A percentile compares a stretch with the other conserved stretches of the same genome.
phyloP scores from a whole-genome alignment of 2,113 vertebrate species.

The Ameiurus melas region DNA sequence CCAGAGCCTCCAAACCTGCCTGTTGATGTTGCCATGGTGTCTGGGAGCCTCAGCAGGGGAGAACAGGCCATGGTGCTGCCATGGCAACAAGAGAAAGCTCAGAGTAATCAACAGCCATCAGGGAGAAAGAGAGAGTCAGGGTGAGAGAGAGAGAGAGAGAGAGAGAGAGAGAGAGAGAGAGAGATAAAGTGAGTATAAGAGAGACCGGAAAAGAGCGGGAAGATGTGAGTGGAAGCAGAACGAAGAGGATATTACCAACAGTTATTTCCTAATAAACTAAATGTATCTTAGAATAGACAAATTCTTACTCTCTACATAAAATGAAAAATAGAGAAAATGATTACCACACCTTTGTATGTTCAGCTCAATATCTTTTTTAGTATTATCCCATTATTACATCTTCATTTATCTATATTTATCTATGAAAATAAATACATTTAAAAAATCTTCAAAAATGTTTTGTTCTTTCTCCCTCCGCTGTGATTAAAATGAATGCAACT shows the following conservation, averaged over 20 bases:
- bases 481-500: background rate
- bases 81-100: constrained; percentile 59
- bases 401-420: background rate
- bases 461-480: background rate
- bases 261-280: constrained; percentile 16
- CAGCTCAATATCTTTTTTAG: too few species aligned
- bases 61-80: constrained; percentile 53
- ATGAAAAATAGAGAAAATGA: background rate
- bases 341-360: background rate
- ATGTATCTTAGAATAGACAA: constrained; percentile 3
- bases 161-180: background rate
- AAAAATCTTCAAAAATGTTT: background rate
- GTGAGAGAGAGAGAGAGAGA: constrained; percentile 17
- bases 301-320: background rate
- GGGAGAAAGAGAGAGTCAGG: constrained; percentile 38
- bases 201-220: background rate
- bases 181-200: background rate
- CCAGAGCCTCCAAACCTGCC: constrained; percentile 49
- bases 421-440: background rate
- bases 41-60: constrained; percentile 55
- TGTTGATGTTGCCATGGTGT: constrained; percentile 59
- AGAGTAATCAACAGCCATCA: constrained; percentile 56
- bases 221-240: constrained; percentile 2
- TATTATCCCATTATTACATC: background rate
- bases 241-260: background rate